A percentile compares a stretch with the other conserved stretches of the same genome.
These are phyloP conservation scores for Cryptus armator DNA, from an alignment of 2,888 invertebrate species.

Conservation along the genomic window DNA sequence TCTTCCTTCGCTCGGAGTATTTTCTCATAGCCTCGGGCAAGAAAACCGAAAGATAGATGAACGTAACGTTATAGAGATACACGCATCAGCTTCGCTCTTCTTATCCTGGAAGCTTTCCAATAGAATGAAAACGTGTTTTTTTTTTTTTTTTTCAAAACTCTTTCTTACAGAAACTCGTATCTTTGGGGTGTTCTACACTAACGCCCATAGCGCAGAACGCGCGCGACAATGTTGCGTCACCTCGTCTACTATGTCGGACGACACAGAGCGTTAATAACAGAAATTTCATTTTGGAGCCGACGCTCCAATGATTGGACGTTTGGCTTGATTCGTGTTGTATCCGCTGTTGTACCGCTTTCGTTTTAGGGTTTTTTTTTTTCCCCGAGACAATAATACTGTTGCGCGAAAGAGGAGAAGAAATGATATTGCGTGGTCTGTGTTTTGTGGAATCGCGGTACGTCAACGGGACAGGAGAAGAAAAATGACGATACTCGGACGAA, in stretches of 20 bases:
- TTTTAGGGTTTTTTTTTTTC: constrained; percentile 14
- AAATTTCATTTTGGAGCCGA: constrained; percentile 54
- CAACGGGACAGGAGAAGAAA: constrained; percentile 33
- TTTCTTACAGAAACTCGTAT: not conserved
- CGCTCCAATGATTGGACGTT: constrained; percentile 12
- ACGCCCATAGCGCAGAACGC: constrained; percentile 30
- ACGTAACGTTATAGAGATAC: constrained; percentile 13
- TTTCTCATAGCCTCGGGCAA: constrained; percentile 4
- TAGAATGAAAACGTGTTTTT: constrained; percentile 38
- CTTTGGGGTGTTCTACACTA: not conserved
- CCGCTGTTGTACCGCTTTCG: constrained; percentile 6
- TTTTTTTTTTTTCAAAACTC: not conserved
- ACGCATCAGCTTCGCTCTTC: not conserved
- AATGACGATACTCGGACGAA: constrained; percentile 23
- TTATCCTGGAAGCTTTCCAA: constrained; percentile 33
- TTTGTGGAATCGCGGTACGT: constrained; percentile 1
- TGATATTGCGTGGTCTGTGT: constrained; percentile 14
- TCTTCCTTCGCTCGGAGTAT: constrained; percentile 8
- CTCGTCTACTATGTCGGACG: constrained; percentile 29
- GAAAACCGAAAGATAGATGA: constrained; percentile 17
- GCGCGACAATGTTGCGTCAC: constrained; percentile 14
- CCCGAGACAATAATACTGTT: constrained; percentile 29
- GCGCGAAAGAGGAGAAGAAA: constrained; percentile 22
- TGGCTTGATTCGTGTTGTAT: constrained; percentile 25
- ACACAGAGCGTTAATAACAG: constrained; percentile 45